Evolutionary conservation across 30 jellyfish, hydroid and myxozoan species (phyloP), one percentile per base, ranked within the genome.

Genomic region (Aurelia coerulea): DNA sequence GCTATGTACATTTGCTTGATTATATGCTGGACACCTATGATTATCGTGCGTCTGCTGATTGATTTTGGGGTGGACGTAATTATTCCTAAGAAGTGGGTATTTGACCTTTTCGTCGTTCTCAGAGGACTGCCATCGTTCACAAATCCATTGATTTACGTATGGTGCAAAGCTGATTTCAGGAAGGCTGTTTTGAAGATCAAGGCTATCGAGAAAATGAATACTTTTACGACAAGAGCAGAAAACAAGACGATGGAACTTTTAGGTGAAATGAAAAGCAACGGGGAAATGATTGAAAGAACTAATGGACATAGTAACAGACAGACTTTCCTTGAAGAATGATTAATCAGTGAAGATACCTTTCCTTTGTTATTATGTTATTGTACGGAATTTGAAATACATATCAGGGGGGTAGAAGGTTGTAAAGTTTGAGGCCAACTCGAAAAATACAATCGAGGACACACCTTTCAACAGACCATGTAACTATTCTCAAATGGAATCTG

Each of bases 111-210:
- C 35, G 41, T 85, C 3, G 33, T 73, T 79, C 79, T 75, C 32
- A 54, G 89, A 14, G 86, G 88, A 9, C 52, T 75, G 58, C 86
- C 95, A 2, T 75, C 95, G 3, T 52, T 75, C 50, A 31, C 75
- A 19, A 85, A 85, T 46, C 95, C 95, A 31, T 52, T 85, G 31
- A 62, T 85, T 19, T 85, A 85, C 31, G 89, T 85, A 1, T 85
- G 95, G 95, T 85, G 95, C 74, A 85, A 85, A 68, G 59, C 70
- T 33, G 95, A 85, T 75, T 85, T 85, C 65, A 62, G 87, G 42
- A 52, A 66, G 46, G 59, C 83, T 31, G 74, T 75, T 46, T 18
- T 76, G 39, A 85, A 85, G 46, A 19, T 81, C 66, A 50, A 51
- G 62, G 53, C 49, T 0, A 29, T 59, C 12, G 52, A 50, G 74